Evolutionary conservation across 23 tunicate species (phyloP), one percentile per base, ranked within the genome.

Genomic region (Oikopleura albicans): DNA sequence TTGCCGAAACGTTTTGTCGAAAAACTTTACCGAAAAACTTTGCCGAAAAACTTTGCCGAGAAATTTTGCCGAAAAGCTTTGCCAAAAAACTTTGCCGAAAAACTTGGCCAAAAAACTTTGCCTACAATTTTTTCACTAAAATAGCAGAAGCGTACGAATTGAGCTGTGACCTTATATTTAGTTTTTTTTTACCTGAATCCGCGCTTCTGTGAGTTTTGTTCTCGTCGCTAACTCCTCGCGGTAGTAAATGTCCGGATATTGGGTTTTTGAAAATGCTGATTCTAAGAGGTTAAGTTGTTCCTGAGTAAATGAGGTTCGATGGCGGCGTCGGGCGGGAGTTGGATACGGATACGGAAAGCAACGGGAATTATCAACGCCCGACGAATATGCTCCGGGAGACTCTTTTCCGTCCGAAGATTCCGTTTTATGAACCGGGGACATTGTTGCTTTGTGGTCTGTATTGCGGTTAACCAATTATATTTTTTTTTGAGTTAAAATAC

Each of bases 191-290:
- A 87, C 92, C 87, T 89, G 92, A 1, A 89, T 89, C 75, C 92
- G 59, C 35, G 92, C 89, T 83, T 89, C 92, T 31, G 89, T 89
- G 1, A 89, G 86, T 38, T 75, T 39, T 0, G 92, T 89, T 40
- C 87, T 63, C 39, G 87, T 36, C 40, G 92, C 92, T 40, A 89
- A 84, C 0, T 87, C 89, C 38, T 89, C 89, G 76, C 92, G 63
- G 56, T 87, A 87, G 84, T 87, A 85, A 1, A 89, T 87, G 76
- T 87, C 92, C 0, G 92, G 92, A 41, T 89, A 89, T 39, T 87
- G 89, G 39, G 92, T 89, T 39, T 83, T 87, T 40, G 87, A 56
- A 40, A 89, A 89, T 39, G 89, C 92, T 40, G 59, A 57, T 83
- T 89, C 92, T 27, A 89, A 76, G 37, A 87, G 41, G 0, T 40